Conservation (phyloP, 2,113 vertebrate genomes). For the Scomber colias region DNA sequence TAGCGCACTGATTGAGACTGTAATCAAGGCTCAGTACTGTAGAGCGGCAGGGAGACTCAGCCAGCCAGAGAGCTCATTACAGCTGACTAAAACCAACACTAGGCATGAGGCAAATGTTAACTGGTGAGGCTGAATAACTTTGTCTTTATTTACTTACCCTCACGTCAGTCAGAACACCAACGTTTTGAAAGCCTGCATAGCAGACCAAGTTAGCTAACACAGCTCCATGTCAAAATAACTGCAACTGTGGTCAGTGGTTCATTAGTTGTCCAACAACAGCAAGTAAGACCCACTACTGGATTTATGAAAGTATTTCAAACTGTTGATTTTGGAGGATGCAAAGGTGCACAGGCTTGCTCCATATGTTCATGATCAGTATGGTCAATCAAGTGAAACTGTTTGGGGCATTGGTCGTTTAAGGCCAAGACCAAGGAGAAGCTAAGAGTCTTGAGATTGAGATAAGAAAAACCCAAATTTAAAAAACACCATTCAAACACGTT, state of each 20-base stretch:
- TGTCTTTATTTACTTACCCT: conserved; percentile 40
- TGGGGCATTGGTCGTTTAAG: neutral
- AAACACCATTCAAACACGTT: too few species aligned
- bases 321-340: conserved; percentile 22
- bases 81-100: conserved; percentile 31
- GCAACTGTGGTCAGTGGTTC: conserved; percentile 12
- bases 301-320: neutral
- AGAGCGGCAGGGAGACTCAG: conserved; percentile 9
- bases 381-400: neutral
- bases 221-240: conserved; percentile 5
- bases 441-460: too few species aligned
- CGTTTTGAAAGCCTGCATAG: neutral
- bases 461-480: too few species aligned
- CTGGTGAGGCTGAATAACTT: conserved; percentile 7
- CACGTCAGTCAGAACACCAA: conserved; percentile 17
- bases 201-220: neutral
- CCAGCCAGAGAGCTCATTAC: conserved; percentile 19
- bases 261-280: conserved; percentile 27
- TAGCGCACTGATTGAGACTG: conserved; percentile 33
- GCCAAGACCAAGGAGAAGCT: neutral
- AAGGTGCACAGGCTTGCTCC: neutral
- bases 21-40: conserved; percentile 39
- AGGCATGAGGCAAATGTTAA: conserved; percentile 17
- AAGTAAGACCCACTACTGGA: neutral
- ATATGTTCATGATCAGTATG: neutral